Percentiles rank a stretch among this genome's conserved stretches.
Evolutionary conservation across 2,797 vertebrate species (phyloP).

Genomic region (Valencia hispanica): DNA sequence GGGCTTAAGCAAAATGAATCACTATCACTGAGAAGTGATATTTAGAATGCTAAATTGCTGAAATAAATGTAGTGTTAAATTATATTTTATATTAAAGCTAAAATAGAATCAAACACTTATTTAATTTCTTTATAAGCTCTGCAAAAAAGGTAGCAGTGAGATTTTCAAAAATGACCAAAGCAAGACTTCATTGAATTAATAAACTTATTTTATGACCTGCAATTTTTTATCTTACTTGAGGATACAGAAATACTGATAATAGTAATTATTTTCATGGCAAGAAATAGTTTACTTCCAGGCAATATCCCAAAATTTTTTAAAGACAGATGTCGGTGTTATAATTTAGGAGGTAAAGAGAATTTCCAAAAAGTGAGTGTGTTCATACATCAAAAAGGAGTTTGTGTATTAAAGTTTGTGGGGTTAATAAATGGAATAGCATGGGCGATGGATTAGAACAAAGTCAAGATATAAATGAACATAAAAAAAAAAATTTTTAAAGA

Average conservation of each 20-base stretch:
- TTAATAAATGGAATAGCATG: not conserved
- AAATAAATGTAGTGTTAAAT: not conserved
- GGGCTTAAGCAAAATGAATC: not conserved
- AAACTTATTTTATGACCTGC: too few relatives aligned
- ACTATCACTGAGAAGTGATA: not conserved
- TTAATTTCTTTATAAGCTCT: not conserved
- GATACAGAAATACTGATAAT: too few relatives aligned
- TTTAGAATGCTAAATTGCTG: not conserved
- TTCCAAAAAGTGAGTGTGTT: not conserved
- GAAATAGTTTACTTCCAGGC: not conserved
- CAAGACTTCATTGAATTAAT: too few relatives aligned
- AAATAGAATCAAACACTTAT: not conserved
- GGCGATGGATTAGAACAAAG: not conserved
- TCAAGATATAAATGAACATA: not conserved
- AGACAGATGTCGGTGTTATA: not conserved
- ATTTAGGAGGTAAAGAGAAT: not conserved
- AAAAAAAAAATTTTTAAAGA: not conserved
- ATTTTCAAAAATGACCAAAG: not conserved
- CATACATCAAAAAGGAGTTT: not conserved
- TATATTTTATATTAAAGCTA: not conserved
- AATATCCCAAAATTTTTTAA: not conserved
- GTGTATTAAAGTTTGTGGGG: not conserved
- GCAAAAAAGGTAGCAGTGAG: not conserved
- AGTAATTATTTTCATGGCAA: not conserved
- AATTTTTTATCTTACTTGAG: too few relatives aligned